These are phyloP conservation scores for Morus bassanus DNA, from an alignment of 2,797 vertebrate species.

Conservation along the genomic window DNA sequence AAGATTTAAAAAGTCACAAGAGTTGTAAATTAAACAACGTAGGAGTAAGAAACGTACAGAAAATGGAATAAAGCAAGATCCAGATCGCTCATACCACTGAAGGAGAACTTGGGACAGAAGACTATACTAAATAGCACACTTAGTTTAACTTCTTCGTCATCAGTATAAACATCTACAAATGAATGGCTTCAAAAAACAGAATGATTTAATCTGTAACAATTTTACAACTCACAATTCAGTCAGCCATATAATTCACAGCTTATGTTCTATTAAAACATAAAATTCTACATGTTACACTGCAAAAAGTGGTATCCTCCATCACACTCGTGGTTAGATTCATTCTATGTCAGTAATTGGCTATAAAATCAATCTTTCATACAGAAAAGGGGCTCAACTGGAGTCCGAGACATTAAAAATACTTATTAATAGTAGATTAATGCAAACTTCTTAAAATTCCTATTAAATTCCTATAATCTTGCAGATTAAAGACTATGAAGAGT, in stretches of 20 bases:
- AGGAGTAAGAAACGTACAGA: not conserved
- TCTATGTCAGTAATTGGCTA: not conserved
- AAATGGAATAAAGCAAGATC: not conserved
- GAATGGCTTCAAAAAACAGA: not conserved
- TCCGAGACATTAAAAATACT: not conserved
- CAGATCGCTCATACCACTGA: not conserved
- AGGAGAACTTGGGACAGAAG: not conserved
- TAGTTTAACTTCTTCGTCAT: not conserved
- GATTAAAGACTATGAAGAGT: not conserved
- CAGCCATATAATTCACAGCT: not conserved
- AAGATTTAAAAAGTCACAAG: not conserved
- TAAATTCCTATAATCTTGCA: not conserved
- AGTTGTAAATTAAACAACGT: not conserved
- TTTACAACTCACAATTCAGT: not conserved
- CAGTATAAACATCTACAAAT: not conserved
- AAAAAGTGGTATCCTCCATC: not conserved
- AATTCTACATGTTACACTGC: not conserved
- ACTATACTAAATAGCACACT: not conserved
- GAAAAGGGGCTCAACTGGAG: not conserved
- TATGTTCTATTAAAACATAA: too few relatives aligned
- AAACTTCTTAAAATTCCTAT: not conserved
- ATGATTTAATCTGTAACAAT: not conserved
- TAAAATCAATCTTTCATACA: not conserved
- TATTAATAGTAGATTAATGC: not conserved
- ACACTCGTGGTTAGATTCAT: not conserved